Evolutionary conservation across 1,140 invertebrate genomes (phyloP), one percentile per base, ranked within the genome.

Genomic region (Pseudomyrmex concolor): DNA sequence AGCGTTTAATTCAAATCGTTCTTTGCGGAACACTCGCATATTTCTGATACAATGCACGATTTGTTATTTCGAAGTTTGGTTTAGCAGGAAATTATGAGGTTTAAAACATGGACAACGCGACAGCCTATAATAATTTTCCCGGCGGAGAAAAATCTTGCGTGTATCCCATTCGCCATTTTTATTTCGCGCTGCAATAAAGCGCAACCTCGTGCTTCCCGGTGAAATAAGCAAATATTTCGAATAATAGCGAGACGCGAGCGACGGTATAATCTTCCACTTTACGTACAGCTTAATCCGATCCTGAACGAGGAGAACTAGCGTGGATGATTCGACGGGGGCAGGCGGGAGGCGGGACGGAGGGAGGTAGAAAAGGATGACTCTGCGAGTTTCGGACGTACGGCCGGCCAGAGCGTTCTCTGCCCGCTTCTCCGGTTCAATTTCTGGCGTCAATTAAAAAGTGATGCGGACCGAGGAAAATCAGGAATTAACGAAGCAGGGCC

Each of bases 391-490:
- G 85, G 80, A 82, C 87, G 86, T 78, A 48, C 70, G 72, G 80
- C 60, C 64, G 51, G 76, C 73, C 77, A 74, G 85, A 45, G 34
- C 78, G 82, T 59, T 81, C 68, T 85, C 62, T 22, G 76, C 17
- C 83, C 13, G 83, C 51, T 85, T 7, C 87, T 80, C 87, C 59
- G 92, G 91, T 93, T 93, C 92, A 93, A 94, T 94, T 93, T 93
- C 93, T 93, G 92, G 92, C 91, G 92, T 94, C 93, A 94, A 94
- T 94, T 93, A 94, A 94, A 94, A 94, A 94, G 92, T 93, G 93
- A 93, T 92, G 90, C 90, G 92, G 91, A 94, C 92, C 93, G 92
- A 94, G 93, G 91, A 93, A 93, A 93, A 94, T 94, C 93, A 91
- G 92, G 93, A 93, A 93, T 94, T 93, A 94, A 93, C 91, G 91